Conservation (phyloP, 1,140 invertebrate species). For the Luehdorfia chinensis region DNA sequence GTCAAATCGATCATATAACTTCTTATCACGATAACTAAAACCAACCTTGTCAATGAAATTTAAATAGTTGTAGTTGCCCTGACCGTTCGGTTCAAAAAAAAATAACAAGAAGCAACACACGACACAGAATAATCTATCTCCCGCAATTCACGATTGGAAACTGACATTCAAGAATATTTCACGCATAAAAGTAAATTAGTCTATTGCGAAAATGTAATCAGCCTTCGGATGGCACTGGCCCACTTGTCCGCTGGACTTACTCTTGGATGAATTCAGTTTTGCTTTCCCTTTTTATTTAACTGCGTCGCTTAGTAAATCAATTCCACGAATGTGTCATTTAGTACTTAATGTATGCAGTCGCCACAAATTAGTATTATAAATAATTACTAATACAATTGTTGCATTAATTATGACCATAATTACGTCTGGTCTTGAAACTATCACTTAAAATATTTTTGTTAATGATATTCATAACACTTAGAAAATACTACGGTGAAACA, state of each 20-base stretch:
- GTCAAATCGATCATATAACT: background rate
- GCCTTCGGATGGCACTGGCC: conserved; percentile 29
- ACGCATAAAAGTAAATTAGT: conserved; percentile 32
- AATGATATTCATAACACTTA: no score
- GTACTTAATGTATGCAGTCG: background rate
- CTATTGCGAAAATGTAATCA: conserved; percentile 31
- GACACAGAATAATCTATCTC: conserved; percentile 15
- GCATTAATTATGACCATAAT: no score
- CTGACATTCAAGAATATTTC: conserved; percentile 24
- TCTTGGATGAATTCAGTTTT: conserved; percentile 11
- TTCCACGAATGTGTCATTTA: conserved; percentile 17
- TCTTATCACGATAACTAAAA: no score
- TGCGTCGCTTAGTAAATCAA: conserved; percentile 2
- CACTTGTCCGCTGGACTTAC: conserved; percentile 8
- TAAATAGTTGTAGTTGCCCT: no score
- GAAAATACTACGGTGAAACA: no score
- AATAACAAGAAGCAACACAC: no score
- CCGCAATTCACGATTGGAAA: conserved; percentile 20
- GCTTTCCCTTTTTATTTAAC: conserved; percentile 24
- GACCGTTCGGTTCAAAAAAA: no score
- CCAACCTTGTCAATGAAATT: no score
- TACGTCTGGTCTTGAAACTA: no score
- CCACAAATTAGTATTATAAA: no score
- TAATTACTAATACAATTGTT: no score
- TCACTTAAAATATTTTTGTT: no score